Percentiles rank a stretch among this genome's conserved stretches.
phyloP scores from a whole-genome alignment of 2,888 invertebrate species.

The Busseola fusca region DNA sequence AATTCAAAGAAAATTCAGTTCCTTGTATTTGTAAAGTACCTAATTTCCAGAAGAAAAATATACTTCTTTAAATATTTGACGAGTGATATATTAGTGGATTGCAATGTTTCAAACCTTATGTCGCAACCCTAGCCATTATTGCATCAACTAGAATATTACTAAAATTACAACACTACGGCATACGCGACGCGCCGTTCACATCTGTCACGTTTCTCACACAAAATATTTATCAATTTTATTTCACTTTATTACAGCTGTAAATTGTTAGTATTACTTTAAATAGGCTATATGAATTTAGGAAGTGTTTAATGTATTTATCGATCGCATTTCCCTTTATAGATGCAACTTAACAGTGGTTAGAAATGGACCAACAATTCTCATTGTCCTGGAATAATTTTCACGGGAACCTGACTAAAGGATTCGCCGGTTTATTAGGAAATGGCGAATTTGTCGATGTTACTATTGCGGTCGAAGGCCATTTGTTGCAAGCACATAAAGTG shows the following conservation, averaged over 20 bases:
- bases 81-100: slow-evolving; percentile 9
- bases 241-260: slow-evolving; percentile 57
- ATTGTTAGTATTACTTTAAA: slow-evolving; percentile 58
- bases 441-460: slow-evolving; percentile 90
- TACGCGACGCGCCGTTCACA: slow-evolving; percentile 70
- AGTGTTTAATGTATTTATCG: slow-evolving; percentile 22
- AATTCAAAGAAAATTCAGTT: not conserved
- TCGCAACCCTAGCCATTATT: not conserved
- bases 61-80: not conserved
- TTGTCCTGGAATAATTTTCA: slow-evolving; percentile 93
- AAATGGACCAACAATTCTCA: slow-evolving; percentile 91
- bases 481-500: slow-evolving; percentile 92
- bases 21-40: not conserved
- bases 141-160: slow-evolving; percentile 16
- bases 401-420: slow-evolving; percentile 91
- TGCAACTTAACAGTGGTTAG: slow-evolving; percentile 78
- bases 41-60: not conserved
- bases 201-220: slow-evolving; percentile 69
- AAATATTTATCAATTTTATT: slow-evolving; percentile 68
- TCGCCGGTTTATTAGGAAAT: slow-evolving; percentile 89
- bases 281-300: not conserved
- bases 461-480: slow-evolving; percentile 90
- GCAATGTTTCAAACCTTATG: not conserved
- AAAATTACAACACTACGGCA: slow-evolving; percentile 54
- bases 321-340: slow-evolving; percentile 65